A percentile compares a stretch with the other conserved stretches of the same genome.
phyloP scores from a whole-genome alignment of 2,113 vertebrate genomes.

The Ammospiza nelsoni region DNA sequence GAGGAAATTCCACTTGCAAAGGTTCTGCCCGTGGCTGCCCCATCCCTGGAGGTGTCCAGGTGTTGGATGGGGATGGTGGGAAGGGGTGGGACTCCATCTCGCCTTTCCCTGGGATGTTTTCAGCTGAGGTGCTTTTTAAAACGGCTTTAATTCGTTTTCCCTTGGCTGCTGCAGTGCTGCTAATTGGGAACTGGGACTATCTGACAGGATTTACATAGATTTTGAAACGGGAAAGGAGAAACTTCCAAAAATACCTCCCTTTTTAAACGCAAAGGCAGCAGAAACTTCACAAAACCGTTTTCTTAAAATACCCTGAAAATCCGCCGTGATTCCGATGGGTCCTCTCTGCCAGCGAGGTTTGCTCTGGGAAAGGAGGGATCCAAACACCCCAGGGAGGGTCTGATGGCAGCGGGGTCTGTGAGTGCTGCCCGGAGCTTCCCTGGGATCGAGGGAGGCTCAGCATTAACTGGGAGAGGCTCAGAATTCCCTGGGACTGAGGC shows the following conservation, averaged over 20 bases:
- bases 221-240: background rate
- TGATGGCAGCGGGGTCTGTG: accelerated
- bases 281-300: background rate
- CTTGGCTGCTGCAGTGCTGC: background rate
- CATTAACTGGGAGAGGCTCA: no score
- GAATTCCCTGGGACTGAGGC: no score
- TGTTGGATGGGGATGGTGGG: no score
- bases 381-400: accelerated
- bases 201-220: background rate
- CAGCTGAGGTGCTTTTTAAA: background rate
- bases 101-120: background rate
- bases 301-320: background rate
- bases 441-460: accelerated
- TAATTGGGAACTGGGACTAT: background rate
- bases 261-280: background rate
- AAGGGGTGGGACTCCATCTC: background rate
- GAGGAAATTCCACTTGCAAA: background rate
- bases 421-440: background rate
- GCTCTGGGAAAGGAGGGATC: background rate
- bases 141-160: background rate
- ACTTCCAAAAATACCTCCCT: background rate
- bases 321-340: accelerated
- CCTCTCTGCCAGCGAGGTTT: background rate
- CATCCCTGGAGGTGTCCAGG: background rate
- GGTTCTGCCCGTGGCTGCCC: background rate